Conservation (phyloP, 2,888 invertebrate genomes). For the Melipona bicolor region DNA sequence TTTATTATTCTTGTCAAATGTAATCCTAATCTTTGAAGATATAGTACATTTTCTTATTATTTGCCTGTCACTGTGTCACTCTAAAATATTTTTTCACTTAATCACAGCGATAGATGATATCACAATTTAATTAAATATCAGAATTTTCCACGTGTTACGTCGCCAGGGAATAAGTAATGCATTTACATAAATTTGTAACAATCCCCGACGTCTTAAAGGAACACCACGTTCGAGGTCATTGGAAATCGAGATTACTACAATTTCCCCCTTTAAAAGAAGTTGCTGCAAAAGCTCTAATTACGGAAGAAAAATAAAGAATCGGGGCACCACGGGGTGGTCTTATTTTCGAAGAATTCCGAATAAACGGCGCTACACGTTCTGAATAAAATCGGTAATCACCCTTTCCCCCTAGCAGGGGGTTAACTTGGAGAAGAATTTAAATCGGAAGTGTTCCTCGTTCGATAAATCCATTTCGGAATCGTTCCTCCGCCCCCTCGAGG, state of each 20-base stretch:
- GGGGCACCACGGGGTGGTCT: background rate
- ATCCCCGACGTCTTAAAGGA: background rate
- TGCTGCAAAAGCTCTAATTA: background rate
- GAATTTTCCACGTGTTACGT: background rate
- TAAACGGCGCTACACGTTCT: background rate
- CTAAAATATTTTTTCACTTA: background rate
- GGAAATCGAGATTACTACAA: background rate
- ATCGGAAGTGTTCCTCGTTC: background rate
- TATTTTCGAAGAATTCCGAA: background rate
- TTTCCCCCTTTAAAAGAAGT: background rate
- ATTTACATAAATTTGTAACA: too few relatives aligned
- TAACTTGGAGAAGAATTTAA: background rate
- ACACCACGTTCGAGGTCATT: background rate
- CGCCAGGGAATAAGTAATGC: too few relatives aligned
- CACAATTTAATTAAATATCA: too few relatives aligned
- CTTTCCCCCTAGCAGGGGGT: background rate
- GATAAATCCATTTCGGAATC: background rate
- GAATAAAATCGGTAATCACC: too few relatives aligned
- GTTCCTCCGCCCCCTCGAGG: background rate
- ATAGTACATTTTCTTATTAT: background rate
- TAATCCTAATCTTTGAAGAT: too few relatives aligned
- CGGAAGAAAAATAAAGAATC: background rate
- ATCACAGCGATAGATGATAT: background rate
- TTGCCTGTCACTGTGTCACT: too few relatives aligned
- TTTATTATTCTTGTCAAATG: too few relatives aligned